Percentiles rank a stretch among this genome's conserved stretches.
Conservation (phyloP, 2,113 vertebrate species). For the Psettodes erumei region DNA sequence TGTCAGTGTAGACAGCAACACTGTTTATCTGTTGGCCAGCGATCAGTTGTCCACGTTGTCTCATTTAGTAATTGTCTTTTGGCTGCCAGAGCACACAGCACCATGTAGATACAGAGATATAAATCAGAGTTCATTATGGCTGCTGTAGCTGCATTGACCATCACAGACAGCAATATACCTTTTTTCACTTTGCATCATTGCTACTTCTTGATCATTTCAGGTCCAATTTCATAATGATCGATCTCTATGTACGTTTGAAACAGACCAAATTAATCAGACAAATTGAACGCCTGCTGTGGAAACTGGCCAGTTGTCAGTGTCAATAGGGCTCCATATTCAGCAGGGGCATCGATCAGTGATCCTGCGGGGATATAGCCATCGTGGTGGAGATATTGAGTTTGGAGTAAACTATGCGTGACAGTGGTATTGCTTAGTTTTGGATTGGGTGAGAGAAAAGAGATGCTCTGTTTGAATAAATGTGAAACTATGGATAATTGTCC, state of each 20-base stretch:
- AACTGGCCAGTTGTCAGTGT: constrained; percentile 37
- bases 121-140: constrained; percentile 10
- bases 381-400: constrained; percentile 37
- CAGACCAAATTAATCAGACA: constrained; percentile 38
- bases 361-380: constrained; percentile 30
- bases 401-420: constrained; percentile 18
- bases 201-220: neutral
- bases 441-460: constrained; percentile 22
- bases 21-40: neutral
- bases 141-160: constrained; percentile 2
- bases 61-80: constrained; percentile 16
- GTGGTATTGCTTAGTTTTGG: constrained; percentile 19
- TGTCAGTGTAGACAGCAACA: neutral
- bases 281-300: constrained; percentile 42
- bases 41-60: constrained; percentile 19
- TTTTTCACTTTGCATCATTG: constrained; percentile 15
- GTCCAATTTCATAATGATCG: neutral
- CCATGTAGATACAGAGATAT: neutral
- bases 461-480: constrained; percentile 23
- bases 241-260: constrained; percentile 19
- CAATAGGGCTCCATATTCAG: constrained; percentile 27
- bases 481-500: constrained; percentile 16
- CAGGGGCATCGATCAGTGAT: constrained; percentile 47
- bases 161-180: neutral
- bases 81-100: neutral